Evolutionary conservation across 2,888 invertebrate species (phyloP).

Genomic region (Corythucha ciliata): DNA sequence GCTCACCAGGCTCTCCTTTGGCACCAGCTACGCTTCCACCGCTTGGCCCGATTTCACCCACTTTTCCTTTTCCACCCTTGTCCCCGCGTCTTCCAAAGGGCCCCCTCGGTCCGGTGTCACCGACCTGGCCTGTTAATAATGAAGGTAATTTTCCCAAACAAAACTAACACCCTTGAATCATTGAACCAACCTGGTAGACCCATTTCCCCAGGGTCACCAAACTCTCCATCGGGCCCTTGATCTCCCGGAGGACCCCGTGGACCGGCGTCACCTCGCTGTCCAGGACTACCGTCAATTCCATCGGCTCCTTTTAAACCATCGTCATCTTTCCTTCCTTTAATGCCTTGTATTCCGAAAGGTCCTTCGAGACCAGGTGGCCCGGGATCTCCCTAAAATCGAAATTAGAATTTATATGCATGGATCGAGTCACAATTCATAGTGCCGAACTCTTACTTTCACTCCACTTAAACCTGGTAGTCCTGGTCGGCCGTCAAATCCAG

Average conservation of each 20-base stretch:
- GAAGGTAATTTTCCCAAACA: neutral
- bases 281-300: constrained; percentile 12
- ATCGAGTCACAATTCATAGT: no score
- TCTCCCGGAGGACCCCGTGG: constrained; percentile 36
- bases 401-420: no score
- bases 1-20: constrained; percentile 37
- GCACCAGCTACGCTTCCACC: constrained; percentile 39
- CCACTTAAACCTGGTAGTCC: constrained; percentile 49
- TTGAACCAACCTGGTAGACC: constrained; percentile 41
- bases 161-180: neutral
- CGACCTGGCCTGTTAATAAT: constrained; percentile 35
- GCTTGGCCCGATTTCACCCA: constrained; percentile 36
- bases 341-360: constrained; percentile 50
- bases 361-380: constrained; percentile 52
- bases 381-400: constrained; percentile 52
- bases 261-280: constrained; percentile 39
- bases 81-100: constrained; percentile 42
- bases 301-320: constrained; percentile 2
- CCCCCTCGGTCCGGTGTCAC: constrained; percentile 43
- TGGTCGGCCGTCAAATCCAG: constrained; percentile 46
- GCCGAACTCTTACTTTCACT: no score
- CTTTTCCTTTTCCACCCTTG: constrained; percentile 44
- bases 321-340: neutral
- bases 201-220: constrained; percentile 45
- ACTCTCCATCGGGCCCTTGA: constrained; percentile 40